These are phyloP conservation scores for Antechinus flavipes DNA, from an alignment of 2,113 vertebrate species.

Conservation along the genomic window DNA sequence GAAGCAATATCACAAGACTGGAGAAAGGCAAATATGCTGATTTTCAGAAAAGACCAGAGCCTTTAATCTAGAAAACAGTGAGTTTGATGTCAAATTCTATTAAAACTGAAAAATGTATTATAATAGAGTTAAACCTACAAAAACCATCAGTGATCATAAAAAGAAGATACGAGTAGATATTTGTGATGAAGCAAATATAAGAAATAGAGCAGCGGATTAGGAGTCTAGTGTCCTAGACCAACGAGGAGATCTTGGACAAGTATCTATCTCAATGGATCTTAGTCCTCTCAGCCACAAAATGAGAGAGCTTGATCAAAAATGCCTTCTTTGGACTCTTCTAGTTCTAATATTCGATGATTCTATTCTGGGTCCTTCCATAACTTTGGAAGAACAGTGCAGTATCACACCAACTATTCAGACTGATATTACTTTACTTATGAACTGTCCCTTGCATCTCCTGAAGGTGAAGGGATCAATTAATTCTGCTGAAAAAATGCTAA, in stretches of 20 bases:
- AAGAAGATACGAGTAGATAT: neutral
- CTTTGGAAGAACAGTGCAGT: slow-evolving; percentile 19
- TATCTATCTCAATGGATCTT: neutral
- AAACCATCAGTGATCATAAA: neutral
- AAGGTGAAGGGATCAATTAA: slow-evolving; percentile 40
- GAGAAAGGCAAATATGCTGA: neutral
- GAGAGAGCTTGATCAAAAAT: neutral
- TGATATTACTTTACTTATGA: slow-evolving; percentile 36
- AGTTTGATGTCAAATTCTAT: neutral
- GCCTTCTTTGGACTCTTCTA: neutral
- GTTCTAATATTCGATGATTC: neutral
- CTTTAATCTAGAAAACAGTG: neutral
- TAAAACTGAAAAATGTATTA: neutral
- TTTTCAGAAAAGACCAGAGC: neutral
- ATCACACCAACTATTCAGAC: neutral
- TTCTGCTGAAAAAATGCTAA: slow-evolving; percentile 55
- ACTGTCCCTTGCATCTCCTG: slow-evolving; percentile 48
- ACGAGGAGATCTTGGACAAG: neutral
- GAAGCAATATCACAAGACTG: neutral
- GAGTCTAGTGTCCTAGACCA: neutral
- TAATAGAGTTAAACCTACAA: neutral
- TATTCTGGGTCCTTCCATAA: neutral
- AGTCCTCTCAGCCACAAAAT: neutral
- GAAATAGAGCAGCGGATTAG: neutral
- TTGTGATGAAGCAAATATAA: neutral